Conservation (phyloP, 1,140 invertebrate genomes). For the Colletes latitarsis region DNA sequence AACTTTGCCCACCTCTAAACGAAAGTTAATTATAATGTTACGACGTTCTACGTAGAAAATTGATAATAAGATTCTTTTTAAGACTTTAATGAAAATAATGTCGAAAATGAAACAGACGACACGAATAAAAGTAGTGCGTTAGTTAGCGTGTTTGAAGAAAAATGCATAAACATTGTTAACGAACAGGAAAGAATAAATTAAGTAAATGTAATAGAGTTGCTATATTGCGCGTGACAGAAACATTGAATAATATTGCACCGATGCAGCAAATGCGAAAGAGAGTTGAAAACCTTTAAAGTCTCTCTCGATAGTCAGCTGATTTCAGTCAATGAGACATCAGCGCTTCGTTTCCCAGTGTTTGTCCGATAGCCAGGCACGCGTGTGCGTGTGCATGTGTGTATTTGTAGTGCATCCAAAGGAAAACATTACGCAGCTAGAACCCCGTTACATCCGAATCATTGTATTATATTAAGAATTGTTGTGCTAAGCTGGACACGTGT, state of each 20-base stretch:
- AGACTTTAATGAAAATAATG: neutral
- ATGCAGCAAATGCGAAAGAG: neutral
- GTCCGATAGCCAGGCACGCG: constrained; percentile 24
- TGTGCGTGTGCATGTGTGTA: constrained; percentile 36
- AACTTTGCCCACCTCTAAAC: neutral
- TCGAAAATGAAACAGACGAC: neutral
- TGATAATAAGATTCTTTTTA: neutral
- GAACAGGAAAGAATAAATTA: neutral
- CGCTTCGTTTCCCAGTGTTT: constrained; percentile 47
- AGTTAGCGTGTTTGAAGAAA: neutral
- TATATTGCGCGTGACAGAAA: neutral
- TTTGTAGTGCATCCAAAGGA: constrained; percentile 37
- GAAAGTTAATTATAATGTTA: neutral
- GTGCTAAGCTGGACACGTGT: constrained; percentile 62
- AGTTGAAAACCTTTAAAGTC: neutral
- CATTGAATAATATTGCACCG: neutral
- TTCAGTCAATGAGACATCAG: constrained; percentile 72
- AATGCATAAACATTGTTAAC: neutral
- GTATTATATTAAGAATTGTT: constrained; percentile 68
- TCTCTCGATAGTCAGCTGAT: constrained; percentile 74
- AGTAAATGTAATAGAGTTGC: neutral
- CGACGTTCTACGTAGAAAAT: neutral
- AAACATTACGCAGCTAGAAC: constrained; percentile 65
- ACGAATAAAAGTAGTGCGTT: neutral
- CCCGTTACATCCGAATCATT: constrained; percentile 57